These are phyloP conservation scores for Trichosurus vulpecula DNA, from an alignment of 2,797 vertebrate genomes.

Conservation along the genomic window DNA sequence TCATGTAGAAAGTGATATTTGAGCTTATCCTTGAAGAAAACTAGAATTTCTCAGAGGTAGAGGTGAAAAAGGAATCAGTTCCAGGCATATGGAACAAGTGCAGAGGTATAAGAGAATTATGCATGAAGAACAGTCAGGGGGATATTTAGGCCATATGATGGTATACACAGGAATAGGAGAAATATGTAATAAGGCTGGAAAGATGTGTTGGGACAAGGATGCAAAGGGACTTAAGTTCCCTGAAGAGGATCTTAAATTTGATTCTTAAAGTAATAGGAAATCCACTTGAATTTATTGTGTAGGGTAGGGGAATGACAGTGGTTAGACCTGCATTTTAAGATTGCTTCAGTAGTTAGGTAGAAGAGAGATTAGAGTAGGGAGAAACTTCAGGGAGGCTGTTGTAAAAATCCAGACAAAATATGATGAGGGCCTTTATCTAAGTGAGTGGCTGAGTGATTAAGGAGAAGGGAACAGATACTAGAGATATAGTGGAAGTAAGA, in stretches of 20 bases:
- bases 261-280: background rate
- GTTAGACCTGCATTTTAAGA: background rate
- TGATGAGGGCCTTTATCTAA: background rate
- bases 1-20: background rate
- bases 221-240: background rate
- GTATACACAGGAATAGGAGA: background rate
- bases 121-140: background rate
- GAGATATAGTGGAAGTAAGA: background rate
- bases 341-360: background rate
- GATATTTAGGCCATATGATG: background rate
- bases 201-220: background rate
- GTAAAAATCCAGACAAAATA: background rate
- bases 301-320: background rate
- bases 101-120: background rate
- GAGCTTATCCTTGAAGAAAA: background rate
- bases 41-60: background rate
- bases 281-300: background rate
- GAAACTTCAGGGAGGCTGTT: background rate
- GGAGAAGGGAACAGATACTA: background rate
- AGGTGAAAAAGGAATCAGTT: background rate
- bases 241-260: background rate
- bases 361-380: background rate
- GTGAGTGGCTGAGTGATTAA: background rate
- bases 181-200: background rate
- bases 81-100: background rate